Percentiles rank a stretch among this genome's conserved stretches.
Evolutionary conservation across 2,888 invertebrate species (phyloP).

Genomic region (Tetanocera ferruginea): DNA sequence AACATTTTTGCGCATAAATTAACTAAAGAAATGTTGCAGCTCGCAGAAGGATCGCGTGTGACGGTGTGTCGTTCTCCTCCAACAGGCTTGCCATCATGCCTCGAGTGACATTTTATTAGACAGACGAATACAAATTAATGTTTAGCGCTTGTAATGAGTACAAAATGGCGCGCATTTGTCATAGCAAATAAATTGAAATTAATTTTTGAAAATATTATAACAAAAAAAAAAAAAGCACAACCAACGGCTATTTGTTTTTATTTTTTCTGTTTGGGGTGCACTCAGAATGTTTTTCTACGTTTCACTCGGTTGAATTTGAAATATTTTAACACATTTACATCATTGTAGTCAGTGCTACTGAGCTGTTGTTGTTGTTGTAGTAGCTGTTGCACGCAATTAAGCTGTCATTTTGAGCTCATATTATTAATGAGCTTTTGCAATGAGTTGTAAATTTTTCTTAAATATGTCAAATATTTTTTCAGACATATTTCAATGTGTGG

Average conservation of each 20-base stretch:
- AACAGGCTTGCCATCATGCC: neutral
- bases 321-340: neutral
- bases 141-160: slow-evolving; percentile 23
- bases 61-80: too few relatives aligned
- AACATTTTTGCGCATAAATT: too few relatives aligned
- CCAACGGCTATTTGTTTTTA: neutral
- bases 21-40: too few relatives aligned
- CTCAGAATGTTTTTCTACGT: neutral
- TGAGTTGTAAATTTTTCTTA: neutral
- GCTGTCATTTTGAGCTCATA: neutral
- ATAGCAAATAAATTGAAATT: slow-evolving; percentile 24
- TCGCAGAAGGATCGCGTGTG: too few relatives aligned
- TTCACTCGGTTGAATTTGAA: slow-evolving; percentile 1
- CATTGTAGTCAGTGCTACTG: neutral
- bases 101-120: neutral
- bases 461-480: neutral
- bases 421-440: slow-evolving; percentile 5
- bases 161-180: slow-evolving; percentile 33
- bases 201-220: neutral
- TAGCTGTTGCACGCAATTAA: slow-evolving; percentile 16
- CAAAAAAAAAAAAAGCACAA: neutral
- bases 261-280: too few relatives aligned
- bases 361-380: neutral
- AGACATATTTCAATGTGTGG: neutral
- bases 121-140: slow-evolving; percentile 23